phyloP scores from a whole-genome alignment of 2,113 vertebrate species.

The Callipepla californica region DNA sequence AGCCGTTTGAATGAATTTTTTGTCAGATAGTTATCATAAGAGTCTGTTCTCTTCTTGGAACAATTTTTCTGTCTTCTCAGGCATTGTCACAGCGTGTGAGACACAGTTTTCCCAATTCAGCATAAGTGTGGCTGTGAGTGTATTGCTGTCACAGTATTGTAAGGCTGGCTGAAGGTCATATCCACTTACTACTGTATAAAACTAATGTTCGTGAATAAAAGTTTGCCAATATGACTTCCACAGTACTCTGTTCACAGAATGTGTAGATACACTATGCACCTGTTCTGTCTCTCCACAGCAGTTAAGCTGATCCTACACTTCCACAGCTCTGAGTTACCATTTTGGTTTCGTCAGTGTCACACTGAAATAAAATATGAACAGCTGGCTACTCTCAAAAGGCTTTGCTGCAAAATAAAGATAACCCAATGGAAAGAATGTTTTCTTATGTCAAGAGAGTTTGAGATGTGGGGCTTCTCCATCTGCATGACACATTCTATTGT shows the following conservation, averaged over 20 bases:
- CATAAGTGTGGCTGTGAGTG: background rate
- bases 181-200: background rate
- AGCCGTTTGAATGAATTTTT: background rate
- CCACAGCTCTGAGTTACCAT: constrained; percentile 1
- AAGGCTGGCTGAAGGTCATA: background rate
- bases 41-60: background rate
- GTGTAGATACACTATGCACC: constrained; percentile 13
- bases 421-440: constrained; percentile 65
- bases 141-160: background rate
- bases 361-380: constrained; percentile 53
- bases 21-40: background rate
- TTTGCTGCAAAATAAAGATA: constrained; percentile 42
- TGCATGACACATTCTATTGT: background rate
- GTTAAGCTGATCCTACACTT: constrained; percentile 14
- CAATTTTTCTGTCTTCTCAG: background rate
- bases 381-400: constrained; percentile 50
- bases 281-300: constrained; percentile 46
- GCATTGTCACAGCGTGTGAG: background rate
- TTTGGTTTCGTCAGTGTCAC: constrained; percentile 54
- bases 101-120: background rate
- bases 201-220: background rate
- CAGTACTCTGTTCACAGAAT: background rate
- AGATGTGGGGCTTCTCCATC: constrained; percentile 12
- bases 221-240: background rate
- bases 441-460: background rate